Conservation (phyloP, 2,888 invertebrate genomes). For the Hipparchia sbordonii region DNA sequence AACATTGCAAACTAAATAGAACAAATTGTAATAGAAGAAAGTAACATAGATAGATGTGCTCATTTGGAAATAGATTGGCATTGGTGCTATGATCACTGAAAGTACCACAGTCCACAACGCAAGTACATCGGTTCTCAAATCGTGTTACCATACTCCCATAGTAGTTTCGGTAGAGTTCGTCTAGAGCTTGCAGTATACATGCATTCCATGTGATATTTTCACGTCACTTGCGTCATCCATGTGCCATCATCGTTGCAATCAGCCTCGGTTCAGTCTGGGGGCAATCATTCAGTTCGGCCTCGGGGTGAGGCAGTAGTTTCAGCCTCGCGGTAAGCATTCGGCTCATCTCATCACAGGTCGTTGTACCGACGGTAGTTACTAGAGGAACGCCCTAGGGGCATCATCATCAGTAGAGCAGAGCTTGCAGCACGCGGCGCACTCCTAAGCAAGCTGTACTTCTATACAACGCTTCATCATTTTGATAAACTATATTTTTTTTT, state of each 20-base stretch:
- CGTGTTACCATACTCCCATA: conserved; percentile 25
- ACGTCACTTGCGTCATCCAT: conserved; percentile 60
- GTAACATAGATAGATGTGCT: conserved; percentile 70
- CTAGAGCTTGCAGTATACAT: conserved; percentile 65
- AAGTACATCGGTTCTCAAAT: conserved; percentile 36
- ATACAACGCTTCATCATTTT: background rate
- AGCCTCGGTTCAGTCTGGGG: conserved; percentile 22
- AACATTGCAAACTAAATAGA: conserved; percentile 63
- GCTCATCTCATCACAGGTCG: conserved; percentile 54
- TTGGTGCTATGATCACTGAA: conserved; percentile 71
- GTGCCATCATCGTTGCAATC: conserved; percentile 64
- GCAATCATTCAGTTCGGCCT: conserved; percentile 8
- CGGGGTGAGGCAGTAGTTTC: background rate
- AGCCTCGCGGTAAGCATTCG: conserved; percentile 29
- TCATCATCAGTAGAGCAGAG: conserved; percentile 61
- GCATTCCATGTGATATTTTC: conserved; percentile 51
- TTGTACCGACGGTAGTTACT: conserved; percentile 54
- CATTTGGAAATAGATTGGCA: conserved; percentile 62
- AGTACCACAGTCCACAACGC: conserved; percentile 25
- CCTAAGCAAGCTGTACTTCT: conserved; percentile 65
- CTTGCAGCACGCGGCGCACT: conserved; percentile 69
- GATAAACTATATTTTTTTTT: background rate
- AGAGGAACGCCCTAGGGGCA: conserved; percentile 45
- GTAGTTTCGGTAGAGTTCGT: conserved; percentile 61
- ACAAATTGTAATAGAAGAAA: conserved; percentile 63